Evolutionary conservation across 2,113 vertebrate genomes (phyloP), one percentile per base, ranked within the genome.

Genomic region (Vanacampus margaritifer): DNA sequence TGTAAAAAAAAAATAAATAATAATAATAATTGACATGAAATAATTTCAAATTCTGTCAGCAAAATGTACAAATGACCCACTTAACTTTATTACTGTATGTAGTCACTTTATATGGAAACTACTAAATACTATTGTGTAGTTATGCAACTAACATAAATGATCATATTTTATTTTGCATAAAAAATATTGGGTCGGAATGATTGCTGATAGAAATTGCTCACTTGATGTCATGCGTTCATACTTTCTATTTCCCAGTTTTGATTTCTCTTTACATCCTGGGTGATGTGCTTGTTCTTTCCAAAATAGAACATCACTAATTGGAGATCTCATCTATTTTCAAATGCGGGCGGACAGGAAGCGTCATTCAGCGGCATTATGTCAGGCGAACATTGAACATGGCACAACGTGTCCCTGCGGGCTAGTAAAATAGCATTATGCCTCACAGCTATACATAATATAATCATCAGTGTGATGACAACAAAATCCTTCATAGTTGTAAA

Each of bases 81-180:
- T 26, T 26, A 13, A 57, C 26, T 32, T 57, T 32, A 57, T 57
- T 57, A 32, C 16, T 32, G 26, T 28, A 32, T 62, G 60, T 45
- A 62, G 60, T 62, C 60, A 43, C 60, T 62, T 62, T 62, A 62
- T 62, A 5, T 43, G 37, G n/a, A 62, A 62, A n/a, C 60, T 62
- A 62, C 60, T 26, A 62, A 43, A 62, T 62, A 39, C 11, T 39
- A 36, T n/a, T 41, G 36, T 43, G 37, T 43, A 26, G 13, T 43
- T 43, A 62, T 71, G 11, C 46, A 67, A 67, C 17, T 76, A 56
- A 73, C 60, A 28, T 28, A 58, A 70, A 57, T 69, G 23, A 5
- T 10, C 23, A 4, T 19, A n/a, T 66, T 3, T 74, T 65, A 63
- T 71, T 67, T 51, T 24, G n/a, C 3, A 9, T 51, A 11, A 51